Evolutionary conservation across 1,140 invertebrate genomes (phyloP).

Genomic region (Cyrtorhinus lividipennis): DNA sequence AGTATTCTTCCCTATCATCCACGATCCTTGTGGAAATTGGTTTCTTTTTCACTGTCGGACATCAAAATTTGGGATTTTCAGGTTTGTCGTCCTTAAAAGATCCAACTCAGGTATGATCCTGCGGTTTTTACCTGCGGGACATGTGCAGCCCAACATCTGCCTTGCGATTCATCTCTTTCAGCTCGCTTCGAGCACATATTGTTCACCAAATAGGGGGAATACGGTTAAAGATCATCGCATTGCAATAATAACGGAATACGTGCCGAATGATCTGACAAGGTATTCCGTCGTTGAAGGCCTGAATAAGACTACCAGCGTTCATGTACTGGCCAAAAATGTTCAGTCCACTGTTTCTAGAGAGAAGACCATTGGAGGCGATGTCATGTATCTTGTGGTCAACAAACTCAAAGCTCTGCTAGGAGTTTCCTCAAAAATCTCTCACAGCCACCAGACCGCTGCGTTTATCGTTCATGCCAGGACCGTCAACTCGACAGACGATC

Average conservation of each 20-base stretch:
- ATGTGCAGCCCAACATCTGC: too few relatives aligned
- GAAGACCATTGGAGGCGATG: conserved; percentile 77
- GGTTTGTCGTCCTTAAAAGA: too few relatives aligned
- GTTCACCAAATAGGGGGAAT: not conserved
- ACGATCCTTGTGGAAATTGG: too few relatives aligned
- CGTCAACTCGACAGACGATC: conserved; percentile 80
- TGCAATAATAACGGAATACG: too few relatives aligned
- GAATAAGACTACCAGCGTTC: conserved; percentile 85
- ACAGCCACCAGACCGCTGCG: conserved; percentile 74
- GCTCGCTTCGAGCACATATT: too few relatives aligned
- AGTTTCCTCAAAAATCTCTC: conserved; percentile 75
- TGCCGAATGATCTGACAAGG: conserved; percentile 60
- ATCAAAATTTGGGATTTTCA: too few relatives aligned
- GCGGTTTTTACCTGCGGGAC: too few relatives aligned
- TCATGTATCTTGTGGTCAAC: conserved; percentile 72
- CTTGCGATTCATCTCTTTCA: too few relatives aligned
- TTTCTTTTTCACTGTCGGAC: too few relatives aligned
- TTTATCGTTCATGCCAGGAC: conserved; percentile 58
- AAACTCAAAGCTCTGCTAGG: conserved; percentile 65
- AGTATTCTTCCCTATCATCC: too few relatives aligned
- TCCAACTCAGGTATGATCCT: too few relatives aligned
- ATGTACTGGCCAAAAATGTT: conserved; percentile 81
- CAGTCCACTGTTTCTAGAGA: conserved; percentile 81
- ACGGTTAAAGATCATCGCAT: too few relatives aligned
- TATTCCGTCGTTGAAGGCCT: conserved; percentile 74